Base-by-base conservation (phyloP, 2,797 vertebrate species). In the Spinus pinus region DNA sequence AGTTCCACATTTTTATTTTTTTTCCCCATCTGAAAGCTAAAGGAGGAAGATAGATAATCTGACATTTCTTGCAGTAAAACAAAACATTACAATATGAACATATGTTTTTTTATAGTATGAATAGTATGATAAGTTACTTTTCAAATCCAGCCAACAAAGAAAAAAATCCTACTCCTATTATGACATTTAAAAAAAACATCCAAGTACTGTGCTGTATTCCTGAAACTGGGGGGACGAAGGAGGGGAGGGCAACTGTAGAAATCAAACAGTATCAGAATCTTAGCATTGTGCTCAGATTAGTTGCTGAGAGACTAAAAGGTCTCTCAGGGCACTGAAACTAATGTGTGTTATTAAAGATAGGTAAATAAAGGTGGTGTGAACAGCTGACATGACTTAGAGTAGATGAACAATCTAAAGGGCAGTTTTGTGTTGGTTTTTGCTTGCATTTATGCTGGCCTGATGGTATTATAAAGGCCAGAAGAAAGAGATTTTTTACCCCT, bases 301-400 rank as follows among this genome's bases (percentile, higher is more conserved):
- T 84, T 86, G 80, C 70, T 58, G 65, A 75, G 56, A 78, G 39
- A 60, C 24, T 83, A 44, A 79, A 86, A 84, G 22, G 9, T 53
- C 50, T 81, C 46, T 7, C 33, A 73, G 51, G 19, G 17, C 35
- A 42, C 42, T 46, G 66, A 57, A 86, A 74, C 13, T 9, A 31
- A 35, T 18, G n/a, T 39, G 5, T 51, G 20, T 81, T 91, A 23
- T 58, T 90, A 88, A 93, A 61, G 37, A 49, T 81, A 46, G 23
- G 53, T 86, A 79, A 67, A 46, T 65, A 46, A 74, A 70, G 18
- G 47, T 74, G 64, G 24, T 65, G 14, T 61, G 54, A 88, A 30
- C 37, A 37, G 24, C 51, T 82, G 80, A 75, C 25, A 7, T 53
- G 31, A n/a, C 24, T 60, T 56, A 64, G 27, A 44, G 22, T 33